Evolutionary conservation across 2,888 invertebrate species (phyloP).

Genomic region (Automeris io): DNA sequence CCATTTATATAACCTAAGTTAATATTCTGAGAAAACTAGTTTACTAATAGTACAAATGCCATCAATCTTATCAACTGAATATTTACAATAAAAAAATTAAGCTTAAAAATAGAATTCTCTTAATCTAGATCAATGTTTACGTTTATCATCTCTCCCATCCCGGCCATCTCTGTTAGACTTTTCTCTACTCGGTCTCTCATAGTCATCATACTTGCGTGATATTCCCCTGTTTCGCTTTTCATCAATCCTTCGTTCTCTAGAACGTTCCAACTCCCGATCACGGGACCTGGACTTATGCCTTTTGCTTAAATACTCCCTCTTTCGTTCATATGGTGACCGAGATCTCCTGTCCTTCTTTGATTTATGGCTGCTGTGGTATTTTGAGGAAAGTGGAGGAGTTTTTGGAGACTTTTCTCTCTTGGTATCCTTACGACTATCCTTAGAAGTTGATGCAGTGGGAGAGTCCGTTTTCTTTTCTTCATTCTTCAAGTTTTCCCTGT

Average conservation of each 20-base stretch:
- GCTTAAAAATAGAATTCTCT: too few relatives aligned
- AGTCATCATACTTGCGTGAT: slow-evolving; percentile 68
- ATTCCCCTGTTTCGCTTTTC: slow-evolving; percentile 49
- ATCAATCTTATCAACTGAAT: too few relatives aligned
- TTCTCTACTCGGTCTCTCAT: slow-evolving; percentile 42
- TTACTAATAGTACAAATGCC: too few relatives aligned
- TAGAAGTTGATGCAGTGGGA: slow-evolving; percentile 63
- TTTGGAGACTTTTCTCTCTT: slow-evolving; percentile 70
- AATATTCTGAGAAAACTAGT: too few relatives aligned
- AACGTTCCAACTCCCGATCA: slow-evolving; percentile 57
- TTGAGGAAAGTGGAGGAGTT: slow-evolving; percentile 66
- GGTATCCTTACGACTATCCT: slow-evolving; percentile 56
- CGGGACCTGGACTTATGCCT: slow-evolving; percentile 66
- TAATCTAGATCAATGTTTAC: slow-evolving; percentile 46
- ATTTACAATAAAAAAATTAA: too few relatives aligned
- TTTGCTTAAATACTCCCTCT: slow-evolving; percentile 63
- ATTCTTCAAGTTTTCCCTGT: slow-evolving; percentile 47
- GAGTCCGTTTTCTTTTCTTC: slow-evolving; percentile 65
- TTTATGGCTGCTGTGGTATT: slow-evolving; percentile 65
- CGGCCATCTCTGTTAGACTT: slow-evolving; percentile 59
- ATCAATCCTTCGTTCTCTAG: slow-evolving; percentile 56
- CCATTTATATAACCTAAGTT: too few relatives aligned
- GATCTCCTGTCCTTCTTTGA: slow-evolving; percentile 63
- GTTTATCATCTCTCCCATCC: slow-evolving; percentile 58
- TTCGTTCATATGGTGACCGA: slow-evolving; percentile 68